Conservation (phyloP, 2,888 invertebrate genomes). For the Mythimna lalbum region DNA sequence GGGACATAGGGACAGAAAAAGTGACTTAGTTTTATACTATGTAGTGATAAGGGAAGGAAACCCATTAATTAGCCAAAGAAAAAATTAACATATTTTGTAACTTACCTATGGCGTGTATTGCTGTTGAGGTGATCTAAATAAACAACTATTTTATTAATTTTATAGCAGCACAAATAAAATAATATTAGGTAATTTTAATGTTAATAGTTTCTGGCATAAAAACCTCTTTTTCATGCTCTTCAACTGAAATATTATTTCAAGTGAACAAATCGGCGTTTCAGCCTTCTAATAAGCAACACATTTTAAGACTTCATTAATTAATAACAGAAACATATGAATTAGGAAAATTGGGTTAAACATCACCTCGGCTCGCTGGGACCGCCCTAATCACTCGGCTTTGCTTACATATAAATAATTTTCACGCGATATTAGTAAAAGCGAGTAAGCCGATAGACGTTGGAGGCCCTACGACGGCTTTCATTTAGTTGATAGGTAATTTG, state of each 20-base stretch:
- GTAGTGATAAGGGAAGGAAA: too few species aligned
- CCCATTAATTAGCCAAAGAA: too few species aligned
- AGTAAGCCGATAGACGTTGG: slow-evolving; percentile 74
- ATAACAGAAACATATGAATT: slow-evolving; percentile 63
- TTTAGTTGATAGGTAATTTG: slow-evolving; percentile 86
- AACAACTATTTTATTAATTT: too few species aligned
- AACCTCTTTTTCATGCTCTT: not conserved
- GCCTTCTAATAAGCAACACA: slow-evolving; percentile 46
- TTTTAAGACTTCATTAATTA: slow-evolving; percentile 66
- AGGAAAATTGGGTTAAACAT: slow-evolving; percentile 67
- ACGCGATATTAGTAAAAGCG: slow-evolving; percentile 69
- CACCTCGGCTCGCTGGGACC: slow-evolving; percentile 44
- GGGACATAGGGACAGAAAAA: too few species aligned
- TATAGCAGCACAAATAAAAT: too few species aligned
- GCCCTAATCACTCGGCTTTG: slow-evolving; percentile 69
- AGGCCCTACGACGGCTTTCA: slow-evolving; percentile 79
- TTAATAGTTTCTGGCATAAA: too few species aligned
- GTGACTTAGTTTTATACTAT: too few species aligned
- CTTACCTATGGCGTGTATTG: not conserved
- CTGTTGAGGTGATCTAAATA: too few species aligned
- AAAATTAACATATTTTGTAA: not conserved
- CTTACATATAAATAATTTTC: slow-evolving; percentile 73
- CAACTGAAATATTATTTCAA: slow-evolving; percentile 19
- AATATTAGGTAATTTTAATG: too few species aligned
- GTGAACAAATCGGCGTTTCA: slow-evolving; percentile 37